A percentile compares a stretch with the other conserved stretches of the same genome.
phyloP scores from a whole-genome alignment of 2,113 vertebrate species.

The Nothoprocta perdicaria region DNA sequence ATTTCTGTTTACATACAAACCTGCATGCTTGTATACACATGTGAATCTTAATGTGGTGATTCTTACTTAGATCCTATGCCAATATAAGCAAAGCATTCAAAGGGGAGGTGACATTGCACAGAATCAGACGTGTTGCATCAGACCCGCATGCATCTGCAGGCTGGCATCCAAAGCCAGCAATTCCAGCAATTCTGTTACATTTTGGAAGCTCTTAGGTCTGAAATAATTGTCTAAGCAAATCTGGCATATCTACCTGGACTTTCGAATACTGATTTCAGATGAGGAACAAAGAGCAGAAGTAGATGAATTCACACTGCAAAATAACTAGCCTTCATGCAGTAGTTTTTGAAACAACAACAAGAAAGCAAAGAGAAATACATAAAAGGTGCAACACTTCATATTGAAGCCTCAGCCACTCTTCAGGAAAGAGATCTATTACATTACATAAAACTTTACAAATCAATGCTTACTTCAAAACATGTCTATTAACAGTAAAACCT shows the following conservation, averaged over 20 bases:
- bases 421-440: not conserved
- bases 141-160: not conserved
- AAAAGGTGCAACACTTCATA: not conserved
- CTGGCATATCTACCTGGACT: not conserved
- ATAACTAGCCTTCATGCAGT: not conserved
- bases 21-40: not conserved
- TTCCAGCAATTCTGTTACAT: not conserved
- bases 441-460: constrained; percentile 17
- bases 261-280: not conserved
- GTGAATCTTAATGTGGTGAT: not conserved
- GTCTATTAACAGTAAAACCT: not conserved
- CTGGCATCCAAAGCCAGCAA: not conserved
- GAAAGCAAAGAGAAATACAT: not conserved
- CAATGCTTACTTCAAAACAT: constrained; percentile 14
- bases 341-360: not conserved
- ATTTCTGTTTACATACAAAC: not conserved
- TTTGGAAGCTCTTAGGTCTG: not conserved
- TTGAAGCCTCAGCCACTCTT: constrained; percentile 8
- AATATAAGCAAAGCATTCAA: not conserved
- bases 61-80: not conserved
- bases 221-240: not conserved
- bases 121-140: not conserved
- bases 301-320: not conserved
- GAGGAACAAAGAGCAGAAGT: not conserved
- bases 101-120: not conserved